Evolutionary conservation across 2,113 vertebrate species (phyloP).

Genomic region (Aegotheles bennettii): DNA sequence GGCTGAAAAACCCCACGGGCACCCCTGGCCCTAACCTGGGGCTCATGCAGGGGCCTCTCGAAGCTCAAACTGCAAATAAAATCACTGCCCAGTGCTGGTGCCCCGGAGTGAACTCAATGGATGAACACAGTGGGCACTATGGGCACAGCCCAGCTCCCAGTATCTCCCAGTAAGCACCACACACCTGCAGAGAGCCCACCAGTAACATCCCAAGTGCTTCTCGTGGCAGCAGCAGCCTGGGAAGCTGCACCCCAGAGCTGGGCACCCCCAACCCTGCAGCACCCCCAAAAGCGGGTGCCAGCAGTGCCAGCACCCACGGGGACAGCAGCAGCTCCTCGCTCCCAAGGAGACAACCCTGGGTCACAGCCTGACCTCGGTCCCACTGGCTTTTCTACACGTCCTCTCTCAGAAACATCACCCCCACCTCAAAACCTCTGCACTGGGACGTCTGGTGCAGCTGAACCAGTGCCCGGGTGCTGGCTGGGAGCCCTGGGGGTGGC

Average conservation of each 20-base stretch:
- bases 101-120: rapidly evolving
- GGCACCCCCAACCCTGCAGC: rapidly evolving
- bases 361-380: rapidly evolving
- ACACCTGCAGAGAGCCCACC: not conserved
- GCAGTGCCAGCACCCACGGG: rapidly evolving
- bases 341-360: too few species aligned
- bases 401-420: rapidly evolving
- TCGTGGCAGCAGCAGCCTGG: rapidly evolving
- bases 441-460: rapidly evolving
- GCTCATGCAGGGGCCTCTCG: rapidly evolving
- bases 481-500: rapidly evolving
- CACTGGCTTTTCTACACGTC: rapidly evolving
- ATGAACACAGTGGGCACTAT: rapidly evolving
- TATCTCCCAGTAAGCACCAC: not conserved
- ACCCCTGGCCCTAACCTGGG: not conserved
- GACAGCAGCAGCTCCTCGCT: not conserved
- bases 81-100: rapidly evolving
- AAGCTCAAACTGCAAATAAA: not conserved
- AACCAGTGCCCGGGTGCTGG: rapidly evolving
- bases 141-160: rapidly evolving
- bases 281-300: rapidly evolving
- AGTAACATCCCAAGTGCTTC: not conserved
- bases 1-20: rapidly evolving
- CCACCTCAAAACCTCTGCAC: rapidly evolving
- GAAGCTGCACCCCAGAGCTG: not conserved